Evolutionary conservation across 1,140 invertebrate species (phyloP), one percentile per base, ranked within the genome.

Genomic region (Tetramorium alpestre): DNA sequence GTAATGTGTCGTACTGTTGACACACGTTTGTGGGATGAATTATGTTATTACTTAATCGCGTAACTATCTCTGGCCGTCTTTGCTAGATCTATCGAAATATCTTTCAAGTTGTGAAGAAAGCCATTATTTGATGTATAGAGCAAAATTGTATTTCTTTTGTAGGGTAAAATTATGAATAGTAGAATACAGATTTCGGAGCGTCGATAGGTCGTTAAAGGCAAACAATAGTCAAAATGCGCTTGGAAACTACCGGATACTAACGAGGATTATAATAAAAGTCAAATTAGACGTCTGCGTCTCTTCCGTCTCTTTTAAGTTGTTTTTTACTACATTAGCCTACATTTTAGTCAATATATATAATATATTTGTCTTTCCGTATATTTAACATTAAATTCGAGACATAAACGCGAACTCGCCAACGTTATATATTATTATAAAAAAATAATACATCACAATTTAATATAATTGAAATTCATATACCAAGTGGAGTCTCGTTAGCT

Each of bases 1-100:
- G 56, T 84, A 84, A 84, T 84, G 54, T 75, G 56, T 84, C 44
- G 60, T 60, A 84, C 60, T 82, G 80, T 84, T 54, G 80, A 80
- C 49, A 56, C 51, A 41, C 13, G 41, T 72, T 3, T 28, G 41
- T 7, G 38, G 13, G 28, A 70, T 81, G n/a, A 81, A 81, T 81
- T 13, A 64, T 28, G 58, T 80, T 49, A 28, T 16, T 38, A 4
- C 33, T 33, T 47, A 64, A 60, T 28, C 58, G 1, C 44, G 18
- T 49, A 41, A 56, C 54, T 16, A 56, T 41, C 7, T 44, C 22
- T 22, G 22, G 6, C 7, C 11, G 25, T 69, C 22, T n/a, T 16
- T 44, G 16, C 44, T 10, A 47, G 33, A 11, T 10, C 3, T 11
- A 41, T 28, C n/a, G 25, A 44, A 62, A 60, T 60, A 60, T 64